phyloP scores from a whole-genome alignment of 1,140 invertebrate species.

The Papilio polytes region DNA sequence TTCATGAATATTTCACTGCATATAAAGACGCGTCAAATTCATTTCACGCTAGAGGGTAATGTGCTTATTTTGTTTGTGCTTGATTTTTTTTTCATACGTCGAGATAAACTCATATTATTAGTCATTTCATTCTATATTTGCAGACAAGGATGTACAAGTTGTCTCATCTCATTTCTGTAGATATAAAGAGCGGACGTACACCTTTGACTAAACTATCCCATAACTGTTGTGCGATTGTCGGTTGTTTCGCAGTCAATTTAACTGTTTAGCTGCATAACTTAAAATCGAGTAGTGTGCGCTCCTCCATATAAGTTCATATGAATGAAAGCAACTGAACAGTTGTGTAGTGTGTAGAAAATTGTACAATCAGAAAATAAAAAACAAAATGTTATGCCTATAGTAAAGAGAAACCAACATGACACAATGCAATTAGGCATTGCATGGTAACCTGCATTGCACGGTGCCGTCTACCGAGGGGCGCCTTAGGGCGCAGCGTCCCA shows the following conservation, averaged over 20 bases:
- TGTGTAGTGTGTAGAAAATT: not conserved
- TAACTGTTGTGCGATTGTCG: too few relatives aligned
- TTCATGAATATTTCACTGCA: slow-evolving; percentile 4
- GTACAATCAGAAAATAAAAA: not conserved
- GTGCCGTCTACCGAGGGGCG: too few relatives aligned
- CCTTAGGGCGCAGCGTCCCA: too few relatives aligned
- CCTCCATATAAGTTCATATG: too few relatives aligned
- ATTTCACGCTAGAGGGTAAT: slow-evolving; percentile 12
- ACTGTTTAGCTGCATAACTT: too few relatives aligned
- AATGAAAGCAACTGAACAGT: too few relatives aligned
- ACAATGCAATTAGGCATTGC: not conserved
- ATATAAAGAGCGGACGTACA: not conserved
- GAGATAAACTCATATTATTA: not conserved
- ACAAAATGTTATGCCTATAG: not conserved
- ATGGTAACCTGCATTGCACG: too few relatives aligned
- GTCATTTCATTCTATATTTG: not conserved
- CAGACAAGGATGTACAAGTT: not conserved
- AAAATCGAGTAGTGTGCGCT: too few relatives aligned
- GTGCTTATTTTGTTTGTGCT: not conserved
- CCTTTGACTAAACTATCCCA: too few relatives aligned
- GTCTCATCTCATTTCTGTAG: not conserved
- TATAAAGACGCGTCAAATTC: slow-evolving; percentile 1
- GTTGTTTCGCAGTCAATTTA: too few relatives aligned
- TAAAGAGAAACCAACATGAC: too few relatives aligned
- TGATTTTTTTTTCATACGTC: not conserved